Base-by-base conservation (phyloP, 1,140 invertebrate genomes). In the Nomia melanderi region DNA sequence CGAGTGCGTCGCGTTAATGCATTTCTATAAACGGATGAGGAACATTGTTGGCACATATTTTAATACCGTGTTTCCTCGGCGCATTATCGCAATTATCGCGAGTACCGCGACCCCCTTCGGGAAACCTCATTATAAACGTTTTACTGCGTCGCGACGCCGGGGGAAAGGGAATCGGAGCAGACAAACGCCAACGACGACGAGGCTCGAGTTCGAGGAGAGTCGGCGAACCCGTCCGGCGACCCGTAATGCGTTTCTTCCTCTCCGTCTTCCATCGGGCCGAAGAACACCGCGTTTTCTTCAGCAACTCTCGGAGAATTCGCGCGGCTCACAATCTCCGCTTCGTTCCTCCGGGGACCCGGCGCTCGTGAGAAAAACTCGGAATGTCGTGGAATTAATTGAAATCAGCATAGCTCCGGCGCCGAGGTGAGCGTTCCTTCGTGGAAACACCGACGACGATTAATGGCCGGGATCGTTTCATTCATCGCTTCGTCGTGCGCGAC, bases 341-440 rank as follows among this genome's bases (percentile, higher is more conserved):
- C 23, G 7, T 17, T 25, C 4, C n/a, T 31, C 11, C 27, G 25
- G 20, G 29, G 25, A 23, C 7, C 4, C 31, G 14, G 14, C 25
- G n/a, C 57, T 27, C 44, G 33, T 12, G 57, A 39, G 62, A 85
- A 77, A 84, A 86, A 83, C 60, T 53, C 11, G 82, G 71, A 86
- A 84, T 83, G 82, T 82, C 76, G 71, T 54, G 72, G 82, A 81
- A 88, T 87, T 87, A 87, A 87, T 88, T 83, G 80, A 87, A 87
- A 88, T 83, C 82, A 86, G 82, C 82, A 84, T 87, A 87, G 83
- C 79, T 86, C n/a, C 79, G 74, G 77, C 73, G 69, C 62, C 47
- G 62, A 39, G 67, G 29, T 5, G 31, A 63, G 78, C 85, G 78
- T 86, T 85, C 74, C 76, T 87, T 81, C 85, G 75, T 70, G 54